Conservation (phyloP, 2,113 vertebrate genomes). For the Laticauda colubrina region DNA sequence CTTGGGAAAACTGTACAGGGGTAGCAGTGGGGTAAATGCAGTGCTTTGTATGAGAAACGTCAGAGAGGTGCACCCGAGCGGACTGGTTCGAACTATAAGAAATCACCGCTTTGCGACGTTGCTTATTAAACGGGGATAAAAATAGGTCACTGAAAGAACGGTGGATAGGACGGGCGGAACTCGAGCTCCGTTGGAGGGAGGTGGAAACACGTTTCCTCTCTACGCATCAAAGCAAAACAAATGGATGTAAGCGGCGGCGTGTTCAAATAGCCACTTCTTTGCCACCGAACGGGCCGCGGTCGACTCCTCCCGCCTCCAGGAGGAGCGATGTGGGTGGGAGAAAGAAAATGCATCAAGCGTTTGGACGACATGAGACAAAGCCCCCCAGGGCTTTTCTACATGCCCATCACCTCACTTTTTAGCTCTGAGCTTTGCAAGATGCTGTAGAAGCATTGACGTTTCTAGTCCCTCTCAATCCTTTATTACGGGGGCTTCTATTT, state of each 20-base stretch:
- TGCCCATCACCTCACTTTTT: slow-evolving; percentile 9
- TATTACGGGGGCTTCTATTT: slow-evolving; percentile 12
- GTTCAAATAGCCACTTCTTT: background rate
- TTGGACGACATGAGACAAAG: slow-evolving; percentile 61
- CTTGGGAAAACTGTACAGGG: background rate
- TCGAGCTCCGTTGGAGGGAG: background rate
- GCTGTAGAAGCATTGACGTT: background rate
- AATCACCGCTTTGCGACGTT: background rate
- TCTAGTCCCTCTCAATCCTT: background rate
- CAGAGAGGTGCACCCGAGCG: background rate
- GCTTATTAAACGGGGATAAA: background rate
- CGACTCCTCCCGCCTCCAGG: background rate
- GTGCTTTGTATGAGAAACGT: background rate
- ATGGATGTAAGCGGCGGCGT: background rate
- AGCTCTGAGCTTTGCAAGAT: background rate
- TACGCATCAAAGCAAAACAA: background rate
- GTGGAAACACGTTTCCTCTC: background rate
- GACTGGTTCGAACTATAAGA: background rate
- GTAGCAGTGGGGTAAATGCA: background rate
- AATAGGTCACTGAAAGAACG: too few species aligned
- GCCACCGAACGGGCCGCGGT: slow-evolving; percentile 47
- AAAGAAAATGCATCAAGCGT: slow-evolving; percentile 16
- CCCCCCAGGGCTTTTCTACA: slow-evolving; percentile 24
- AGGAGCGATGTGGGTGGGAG: background rate
- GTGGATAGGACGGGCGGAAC: background rate